These are phyloP conservation scores for Craterocephalus amniculus DNA, from an alignment of 2,797 vertebrate genomes.

Conservation along the genomic window DNA sequence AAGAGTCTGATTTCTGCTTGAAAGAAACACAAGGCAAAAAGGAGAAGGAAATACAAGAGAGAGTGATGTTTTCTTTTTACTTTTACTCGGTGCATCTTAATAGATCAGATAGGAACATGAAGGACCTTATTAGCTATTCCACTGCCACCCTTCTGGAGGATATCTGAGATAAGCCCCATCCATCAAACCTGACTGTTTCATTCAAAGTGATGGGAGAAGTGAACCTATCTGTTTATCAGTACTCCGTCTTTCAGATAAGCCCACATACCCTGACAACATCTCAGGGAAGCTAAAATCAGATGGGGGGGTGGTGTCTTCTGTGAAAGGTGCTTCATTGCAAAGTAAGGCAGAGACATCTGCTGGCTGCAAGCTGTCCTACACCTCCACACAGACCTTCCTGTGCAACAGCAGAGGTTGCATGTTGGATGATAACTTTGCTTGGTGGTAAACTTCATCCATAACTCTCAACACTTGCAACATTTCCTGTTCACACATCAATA, in stretches of 20 bases:
- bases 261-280: constrained; percentile 20
- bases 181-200: constrained; percentile 64
- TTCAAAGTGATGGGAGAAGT: constrained; percentile 58
- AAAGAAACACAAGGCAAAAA: background rate
- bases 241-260: constrained; percentile 55
- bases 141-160: constrained; percentile 42
- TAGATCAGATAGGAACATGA: constrained; percentile 56
- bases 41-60: constrained; percentile 16
- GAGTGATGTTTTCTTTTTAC: constrained; percentile 39
- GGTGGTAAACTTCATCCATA: background rate
- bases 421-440: too few relatives aligned
- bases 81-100: constrained; percentile 54
- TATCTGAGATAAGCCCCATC: constrained; percentile 68
- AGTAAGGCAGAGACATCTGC: constrained; percentile 77
- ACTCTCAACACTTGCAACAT: background rate
- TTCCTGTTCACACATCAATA: background rate
- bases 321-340: constrained; percentile 19
- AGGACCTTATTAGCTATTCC: constrained; percentile 61
- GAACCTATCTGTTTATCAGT: constrained; percentile 59
- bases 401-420: background rate
- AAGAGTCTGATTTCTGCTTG: background rate
- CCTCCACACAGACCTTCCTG: background rate
- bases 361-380: constrained; percentile 65
- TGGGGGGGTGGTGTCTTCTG: constrained; percentile 1
- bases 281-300: constrained; percentile 29